A percentile compares a stretch with the other conserved stretches of the same genome.
Conservation (phyloP, 2,888 invertebrate genomes). For the Phlogophora meticulosa region DNA sequence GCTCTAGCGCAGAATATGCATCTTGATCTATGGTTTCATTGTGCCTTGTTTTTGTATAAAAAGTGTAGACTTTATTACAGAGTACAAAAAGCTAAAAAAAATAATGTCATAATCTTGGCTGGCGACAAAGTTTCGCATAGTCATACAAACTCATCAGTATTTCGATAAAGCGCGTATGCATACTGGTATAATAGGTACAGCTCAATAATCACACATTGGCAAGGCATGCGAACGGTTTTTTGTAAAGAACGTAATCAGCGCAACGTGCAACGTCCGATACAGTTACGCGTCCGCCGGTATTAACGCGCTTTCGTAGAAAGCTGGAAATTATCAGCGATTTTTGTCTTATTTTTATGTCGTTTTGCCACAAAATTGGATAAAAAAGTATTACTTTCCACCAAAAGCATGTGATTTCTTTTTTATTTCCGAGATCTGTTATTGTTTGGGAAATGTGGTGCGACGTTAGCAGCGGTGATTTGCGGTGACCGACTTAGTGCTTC, state of each 20-base stretch:
- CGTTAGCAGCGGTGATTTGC: constrained; percentile 60
- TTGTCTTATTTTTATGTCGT: constrained; percentile 55
- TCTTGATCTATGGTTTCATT: constrained; percentile 28
- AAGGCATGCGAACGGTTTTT: constrained; percentile 73
- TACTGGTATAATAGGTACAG: background rate
- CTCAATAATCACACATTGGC: constrained; percentile 61
- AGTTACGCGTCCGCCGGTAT: constrained; percentile 74
- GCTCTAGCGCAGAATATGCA: constrained; percentile 15
- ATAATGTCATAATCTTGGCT: constrained; percentile 3
- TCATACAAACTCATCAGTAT: constrained; percentile 10
- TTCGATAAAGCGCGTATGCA: constrained; percentile 36
- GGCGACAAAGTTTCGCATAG: constrained; percentile 2
- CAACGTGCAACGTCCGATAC: constrained; percentile 74
- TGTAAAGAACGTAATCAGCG: constrained; percentile 74
- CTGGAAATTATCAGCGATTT: constrained; percentile 52
- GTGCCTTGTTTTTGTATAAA: background rate
- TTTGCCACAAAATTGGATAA: constrained; percentile 60
- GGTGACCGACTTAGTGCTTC: constrained; percentile 52
- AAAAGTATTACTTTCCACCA: constrained; percentile 58
- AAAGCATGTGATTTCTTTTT: constrained; percentile 64
- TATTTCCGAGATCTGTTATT: constrained; percentile 51
- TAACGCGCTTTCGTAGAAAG: constrained; percentile 69
- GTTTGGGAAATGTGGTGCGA: constrained; percentile 54
- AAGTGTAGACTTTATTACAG: background rate
- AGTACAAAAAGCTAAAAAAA: too few species aligned